These are phyloP conservation scores for Scaptomyza tumidula DNA, from an alignment of 2,888 invertebrate species.

Conservation along the genomic window DNA sequence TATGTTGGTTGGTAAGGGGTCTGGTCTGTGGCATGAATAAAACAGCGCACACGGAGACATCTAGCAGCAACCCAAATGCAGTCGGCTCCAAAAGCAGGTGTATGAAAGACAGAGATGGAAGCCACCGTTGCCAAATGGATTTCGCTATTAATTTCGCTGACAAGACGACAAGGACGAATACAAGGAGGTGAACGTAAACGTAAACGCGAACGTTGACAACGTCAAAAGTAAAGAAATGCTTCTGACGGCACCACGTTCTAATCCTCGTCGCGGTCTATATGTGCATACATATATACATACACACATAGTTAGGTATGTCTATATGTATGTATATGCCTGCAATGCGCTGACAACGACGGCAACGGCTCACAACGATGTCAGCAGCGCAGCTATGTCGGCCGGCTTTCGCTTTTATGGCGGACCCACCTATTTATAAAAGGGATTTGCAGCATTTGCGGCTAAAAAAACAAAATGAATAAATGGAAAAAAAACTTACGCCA, in stretches of 20 bases:
- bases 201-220: constrained; percentile 59
- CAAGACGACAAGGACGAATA: constrained; percentile 40
- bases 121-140: constrained; percentile 67
- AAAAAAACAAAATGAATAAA: constrained; percentile 39
- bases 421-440: constrained; percentile 70
- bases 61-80: constrained; percentile 35
- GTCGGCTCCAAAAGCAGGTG: constrained; percentile 17
- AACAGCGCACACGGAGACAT: constrained; percentile 34
- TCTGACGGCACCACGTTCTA: constrained; percentile 50
- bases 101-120: constrained; percentile 26
- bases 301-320: neutral
- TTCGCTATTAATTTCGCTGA: constrained; percentile 76
- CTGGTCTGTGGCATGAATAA: constrained; percentile 33
- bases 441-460: constrained; percentile 65
- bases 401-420: constrained; percentile 68
- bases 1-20: neutral
- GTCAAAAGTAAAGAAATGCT: constrained; percentile 66
- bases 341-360: constrained; percentile 41
- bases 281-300: neutral
- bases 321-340: constrained; percentile 33
- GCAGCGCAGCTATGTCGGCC: constrained; percentile 46
- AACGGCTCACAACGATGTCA: constrained; percentile 53
- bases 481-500: constrained; percentile 33
- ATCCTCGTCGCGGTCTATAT: constrained; percentile 21
- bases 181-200: constrained; percentile 4